These are phyloP conservation scores for Drosophila malerkotliana DNA, from an alignment of 1,140 invertebrate genomes.

Conservation along the genomic window DNA sequence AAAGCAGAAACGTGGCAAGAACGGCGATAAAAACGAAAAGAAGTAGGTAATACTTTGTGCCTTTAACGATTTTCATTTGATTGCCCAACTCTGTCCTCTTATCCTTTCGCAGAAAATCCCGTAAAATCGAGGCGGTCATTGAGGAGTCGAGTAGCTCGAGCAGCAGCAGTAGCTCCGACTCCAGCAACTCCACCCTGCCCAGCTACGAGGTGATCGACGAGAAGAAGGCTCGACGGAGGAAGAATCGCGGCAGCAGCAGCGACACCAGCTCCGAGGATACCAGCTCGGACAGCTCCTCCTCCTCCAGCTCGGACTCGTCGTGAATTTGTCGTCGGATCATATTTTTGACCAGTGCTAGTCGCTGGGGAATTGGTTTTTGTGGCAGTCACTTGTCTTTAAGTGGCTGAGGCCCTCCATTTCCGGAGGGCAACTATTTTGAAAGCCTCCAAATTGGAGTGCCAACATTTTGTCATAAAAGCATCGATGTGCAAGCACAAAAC, in stretches of 20 bases:
- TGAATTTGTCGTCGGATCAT: constrained; percentile 27
- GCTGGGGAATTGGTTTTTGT: constrained; percentile 52
- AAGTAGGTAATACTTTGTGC: constrained; percentile 59
- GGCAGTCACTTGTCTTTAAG: constrained; percentile 32
- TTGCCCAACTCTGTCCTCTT: neutral
- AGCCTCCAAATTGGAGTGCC: constrained; percentile 11
- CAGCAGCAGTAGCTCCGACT: constrained; percentile 66
- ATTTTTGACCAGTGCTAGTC: constrained; percentile 54
- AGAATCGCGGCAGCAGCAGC: constrained; percentile 50
- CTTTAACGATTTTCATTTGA: neutral
- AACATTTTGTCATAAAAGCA: constrained; percentile 22
- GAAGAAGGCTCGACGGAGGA: constrained; percentile 68
- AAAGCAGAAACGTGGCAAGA: constrained; percentile 73
- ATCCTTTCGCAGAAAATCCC: constrained; percentile 56
- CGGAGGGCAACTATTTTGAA: constrained; percentile 36
- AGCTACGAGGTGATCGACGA: constrained; percentile 82
- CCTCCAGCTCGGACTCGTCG: constrained; percentile 66
- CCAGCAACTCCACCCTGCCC: constrained; percentile 78
- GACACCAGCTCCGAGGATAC: constrained; percentile 60
- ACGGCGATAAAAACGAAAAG: constrained; percentile 69
- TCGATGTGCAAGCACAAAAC: neutral
- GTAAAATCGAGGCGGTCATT: constrained; percentile 74
- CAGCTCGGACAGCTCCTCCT: constrained; percentile 64
- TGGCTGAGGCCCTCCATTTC: constrained; percentile 26
- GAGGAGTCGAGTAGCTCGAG: constrained; percentile 71